Percentiles rank a stretch among this genome's conserved stretches.
phyloP scores from a whole-genome alignment of 2,888 invertebrate species.

The Cyrtodaria siliqua region DNA sequence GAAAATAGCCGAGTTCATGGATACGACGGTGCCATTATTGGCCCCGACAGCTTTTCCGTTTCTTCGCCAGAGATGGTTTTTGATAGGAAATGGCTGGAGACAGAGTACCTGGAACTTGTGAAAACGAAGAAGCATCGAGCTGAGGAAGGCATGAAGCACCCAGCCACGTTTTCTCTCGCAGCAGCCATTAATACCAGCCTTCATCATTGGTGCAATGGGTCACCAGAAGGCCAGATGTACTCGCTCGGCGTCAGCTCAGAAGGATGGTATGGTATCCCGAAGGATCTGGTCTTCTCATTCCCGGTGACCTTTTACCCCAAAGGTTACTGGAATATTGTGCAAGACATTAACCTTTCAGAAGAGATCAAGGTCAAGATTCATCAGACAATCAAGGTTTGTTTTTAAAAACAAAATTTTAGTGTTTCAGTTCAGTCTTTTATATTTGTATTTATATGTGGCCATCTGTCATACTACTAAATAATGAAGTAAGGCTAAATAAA shows the following conservation, averaged over 20 bases:
- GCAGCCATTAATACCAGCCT: slow-evolving; percentile 76
- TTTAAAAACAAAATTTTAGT: no score
- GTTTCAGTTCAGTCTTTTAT: no score
- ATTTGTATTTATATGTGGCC: no score
- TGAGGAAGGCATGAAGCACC: slow-evolving; percentile 68
- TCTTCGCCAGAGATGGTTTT: slow-evolving; percentile 81
- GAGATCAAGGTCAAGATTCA: slow-evolving; percentile 72
- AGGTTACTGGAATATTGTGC: slow-evolving; percentile 82
- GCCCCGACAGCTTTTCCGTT: slow-evolving; percentile 82
- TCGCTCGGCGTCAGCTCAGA: slow-evolving; percentile 82
- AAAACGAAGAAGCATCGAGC: slow-evolving; percentile 58
- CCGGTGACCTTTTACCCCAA: slow-evolving; percentile 82
- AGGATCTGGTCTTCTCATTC: slow-evolving; percentile 83
- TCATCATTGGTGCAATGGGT: slow-evolving; percentile 82
- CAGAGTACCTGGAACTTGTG: slow-evolving; percentile 77
- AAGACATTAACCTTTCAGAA: slow-evolving; percentile 79
- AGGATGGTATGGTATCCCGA: slow-evolving; percentile 85
- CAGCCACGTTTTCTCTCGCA: slow-evolving; percentile 70
- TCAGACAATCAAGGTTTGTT: slow-evolving; percentile 74
- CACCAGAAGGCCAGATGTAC: slow-evolving; percentile 80
- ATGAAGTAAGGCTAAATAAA: no score
- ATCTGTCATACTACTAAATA: no score
- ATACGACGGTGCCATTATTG: slow-evolving; percentile 84
- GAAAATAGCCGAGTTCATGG: slow-evolving; percentile 78
- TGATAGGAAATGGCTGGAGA: slow-evolving; percentile 83